Percentiles rank a stretch among this genome's conserved stretches.
Conservation (phyloP, 2,113 vertebrate genomes). For the Elephas maximus region DNA sequence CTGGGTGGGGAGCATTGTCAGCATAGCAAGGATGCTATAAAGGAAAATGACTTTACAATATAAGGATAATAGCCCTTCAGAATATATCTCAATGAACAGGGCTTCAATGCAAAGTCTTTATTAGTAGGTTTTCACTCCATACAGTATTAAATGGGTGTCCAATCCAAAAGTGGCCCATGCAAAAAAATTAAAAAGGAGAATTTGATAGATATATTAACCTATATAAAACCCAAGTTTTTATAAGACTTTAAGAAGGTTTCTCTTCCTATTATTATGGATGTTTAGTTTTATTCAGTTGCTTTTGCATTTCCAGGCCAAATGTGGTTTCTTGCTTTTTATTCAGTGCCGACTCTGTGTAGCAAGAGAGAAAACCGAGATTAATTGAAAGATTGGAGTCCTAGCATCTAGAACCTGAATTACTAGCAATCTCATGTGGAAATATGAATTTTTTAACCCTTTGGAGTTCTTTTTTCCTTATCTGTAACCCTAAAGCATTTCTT, state of each 20-base stretch:
- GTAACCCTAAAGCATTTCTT: neutral
- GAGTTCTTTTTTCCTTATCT: neutral
- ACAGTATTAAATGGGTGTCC: neutral
- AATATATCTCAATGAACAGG: neutral
- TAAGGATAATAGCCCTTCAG: neutral
- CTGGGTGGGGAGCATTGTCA: too few species aligned
- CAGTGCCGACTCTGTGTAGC: neutral
- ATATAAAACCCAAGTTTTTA: neutral
- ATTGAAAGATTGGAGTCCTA: neutral
- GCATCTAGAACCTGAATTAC: neutral
- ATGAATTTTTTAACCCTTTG: neutral
- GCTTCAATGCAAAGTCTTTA: slow-evolving; percentile 26
- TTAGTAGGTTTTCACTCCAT: neutral
- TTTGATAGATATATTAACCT: neutral
- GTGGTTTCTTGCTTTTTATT: neutral
- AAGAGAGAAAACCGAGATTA: neutral
- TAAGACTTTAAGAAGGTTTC: neutral
- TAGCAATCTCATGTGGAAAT: slow-evolving; percentile 16
- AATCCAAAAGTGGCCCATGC: neutral
- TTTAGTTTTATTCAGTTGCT: slow-evolving; percentile 15
- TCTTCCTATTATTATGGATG: neutral
- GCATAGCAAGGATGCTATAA: neutral
- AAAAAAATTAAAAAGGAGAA: neutral
- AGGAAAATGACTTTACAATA: neutral
- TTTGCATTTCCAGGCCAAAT: slow-evolving; percentile 14